Percentiles rank a stretch among this genome's conserved stretches.
These are phyloP conservation scores for Tamias sibiricus DNA, from an alignment of 2,113 vertebrate genomes.

Conservation along the genomic window DNA sequence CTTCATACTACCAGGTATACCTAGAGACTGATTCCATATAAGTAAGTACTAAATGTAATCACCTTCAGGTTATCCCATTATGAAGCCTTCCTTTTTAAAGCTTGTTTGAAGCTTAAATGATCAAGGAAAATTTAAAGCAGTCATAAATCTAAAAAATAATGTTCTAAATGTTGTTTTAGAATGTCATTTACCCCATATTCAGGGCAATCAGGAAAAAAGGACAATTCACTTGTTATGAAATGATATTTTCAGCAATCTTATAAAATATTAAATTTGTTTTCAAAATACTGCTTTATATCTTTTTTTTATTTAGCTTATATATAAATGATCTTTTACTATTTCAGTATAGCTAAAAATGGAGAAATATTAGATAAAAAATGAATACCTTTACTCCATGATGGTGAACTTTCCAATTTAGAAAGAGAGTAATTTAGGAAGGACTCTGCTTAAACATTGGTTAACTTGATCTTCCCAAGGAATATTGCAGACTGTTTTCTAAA, in stretches of 20 bases:
- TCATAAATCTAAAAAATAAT: background rate
- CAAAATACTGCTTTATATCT: background rate
- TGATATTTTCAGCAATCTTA: background rate
- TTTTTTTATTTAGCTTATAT: background rate
- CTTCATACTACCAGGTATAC: background rate
- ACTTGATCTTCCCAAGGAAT: background rate
- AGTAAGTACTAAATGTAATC: background rate
- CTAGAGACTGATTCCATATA: background rate
- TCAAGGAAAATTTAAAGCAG: background rate
- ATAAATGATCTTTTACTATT: background rate
- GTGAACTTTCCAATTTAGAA: background rate
- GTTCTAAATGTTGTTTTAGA: constrained; percentile 10
- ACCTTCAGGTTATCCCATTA: background rate
- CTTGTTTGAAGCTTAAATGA: constrained; percentile 53
- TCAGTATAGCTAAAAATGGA: background rate
- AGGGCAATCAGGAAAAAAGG: background rate
- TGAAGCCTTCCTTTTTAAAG: too few relatives aligned
- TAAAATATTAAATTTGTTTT: background rate
- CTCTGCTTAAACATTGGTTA: background rate
- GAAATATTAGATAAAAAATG: background rate
- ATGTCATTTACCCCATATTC: background rate
- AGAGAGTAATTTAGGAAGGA: background rate
- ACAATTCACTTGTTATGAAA: background rate
- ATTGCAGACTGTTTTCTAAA: background rate
- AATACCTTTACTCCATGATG: background rate